Percentiles rank a stretch among this genome's conserved stretches.
phyloP scores from a whole-genome alignment of 1,140 invertebrate species.

The Monochamus saltuarius region DNA sequence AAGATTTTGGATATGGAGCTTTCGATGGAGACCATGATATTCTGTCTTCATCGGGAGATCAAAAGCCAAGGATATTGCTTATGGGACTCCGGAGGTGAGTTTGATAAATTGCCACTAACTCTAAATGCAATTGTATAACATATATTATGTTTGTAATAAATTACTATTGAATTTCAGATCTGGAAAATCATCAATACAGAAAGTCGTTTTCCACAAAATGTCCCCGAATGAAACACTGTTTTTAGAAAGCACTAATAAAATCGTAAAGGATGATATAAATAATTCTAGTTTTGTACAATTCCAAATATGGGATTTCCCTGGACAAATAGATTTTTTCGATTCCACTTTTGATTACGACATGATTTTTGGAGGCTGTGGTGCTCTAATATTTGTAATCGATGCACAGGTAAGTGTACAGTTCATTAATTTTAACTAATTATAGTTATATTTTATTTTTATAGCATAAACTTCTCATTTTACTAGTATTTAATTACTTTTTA shows the following conservation, averaged over 20 bases:
- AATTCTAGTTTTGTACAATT: slow-evolving; percentile 99
- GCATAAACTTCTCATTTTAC: too few relatives aligned
- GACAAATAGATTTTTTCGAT: slow-evolving; percentile 98
- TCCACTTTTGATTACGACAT: slow-evolving; percentile 92
- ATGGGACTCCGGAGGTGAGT: slow-evolving; percentile 91
- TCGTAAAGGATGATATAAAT: slow-evolving; percentile 96
- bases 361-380: slow-evolving; percentile 93
- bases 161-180: slow-evolving; percentile 66
- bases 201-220: slow-evolving; percentile 99
- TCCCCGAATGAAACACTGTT: slow-evolving; percentile 99
- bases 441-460: too few relatives aligned
- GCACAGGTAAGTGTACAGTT: slow-evolving; percentile 72
- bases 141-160: background rate
- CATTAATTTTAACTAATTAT: too few relatives aligned
- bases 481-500: too few relatives aligned
- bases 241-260: slow-evolving; percentile 97
- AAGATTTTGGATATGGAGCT: slow-evolving; percentile 88
- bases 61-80: slow-evolving; percentile 89
- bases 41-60: slow-evolving; percentile 61
- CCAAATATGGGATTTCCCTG: slow-evolving; percentile 99
- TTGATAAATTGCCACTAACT: too few relatives aligned
- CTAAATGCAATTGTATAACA: too few relatives aligned
- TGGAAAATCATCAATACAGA: slow-evolving; percentile 99
- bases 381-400: slow-evolving; percentile 98
- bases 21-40: slow-evolving; percentile 70